A percentile compares a stretch with the other conserved stretches of the same genome.
phyloP scores from a whole-genome alignment of 2,113 vertebrate species.

The Otus sunia region DNA sequence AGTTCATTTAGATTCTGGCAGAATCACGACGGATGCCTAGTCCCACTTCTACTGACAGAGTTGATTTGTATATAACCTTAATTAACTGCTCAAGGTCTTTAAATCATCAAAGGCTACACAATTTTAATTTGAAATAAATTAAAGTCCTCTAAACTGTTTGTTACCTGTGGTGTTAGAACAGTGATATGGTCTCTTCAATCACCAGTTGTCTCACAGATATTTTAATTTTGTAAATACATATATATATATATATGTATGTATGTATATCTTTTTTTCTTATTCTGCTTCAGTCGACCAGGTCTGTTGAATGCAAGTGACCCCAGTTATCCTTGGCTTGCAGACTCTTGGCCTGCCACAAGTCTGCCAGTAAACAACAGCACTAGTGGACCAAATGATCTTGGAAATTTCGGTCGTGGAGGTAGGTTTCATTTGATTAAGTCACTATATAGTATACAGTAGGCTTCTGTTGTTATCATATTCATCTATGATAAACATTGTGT shows the following conservation, averaged over 20 bases:
- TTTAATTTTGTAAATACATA: background rate
- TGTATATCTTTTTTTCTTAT: slow-evolving; percentile 16
- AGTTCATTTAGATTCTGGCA: slow-evolving; percentile 74
- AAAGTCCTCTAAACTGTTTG: slow-evolving; percentile 29
- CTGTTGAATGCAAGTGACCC: slow-evolving; percentile 91
- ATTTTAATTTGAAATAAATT: slow-evolving; percentile 66
- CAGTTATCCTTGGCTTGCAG: slow-evolving; percentile 95
- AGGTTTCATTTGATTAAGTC: slow-evolving; percentile 9
- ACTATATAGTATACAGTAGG: fast-evolving
- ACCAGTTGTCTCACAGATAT: background rate
- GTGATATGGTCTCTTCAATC: background rate
- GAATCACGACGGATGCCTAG: slow-evolving; percentile 15
- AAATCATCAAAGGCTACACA: slow-evolving; percentile 47
- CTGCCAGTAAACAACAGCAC: slow-evolving; percentile 93
- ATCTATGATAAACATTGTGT: background rate
- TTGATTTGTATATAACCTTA: slow-evolving; percentile 62
- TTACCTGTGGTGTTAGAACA: background rate
- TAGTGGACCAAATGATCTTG: slow-evolving; percentile 90
- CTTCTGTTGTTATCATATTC: background rate
- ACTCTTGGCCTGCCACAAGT: slow-evolving; percentile 97
- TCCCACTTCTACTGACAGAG: slow-evolving; percentile 36
- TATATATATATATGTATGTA: background rate
- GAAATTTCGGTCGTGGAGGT: slow-evolving; percentile 95
- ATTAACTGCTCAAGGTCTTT: slow-evolving; percentile 55
- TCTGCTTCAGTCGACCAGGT: slow-evolving; percentile 87